Percentiles rank a stretch among this genome's conserved stretches.
phyloP scores from a whole-genome alignment of 2,113 vertebrate genomes.

The Zosterops pallidus region DNA sequence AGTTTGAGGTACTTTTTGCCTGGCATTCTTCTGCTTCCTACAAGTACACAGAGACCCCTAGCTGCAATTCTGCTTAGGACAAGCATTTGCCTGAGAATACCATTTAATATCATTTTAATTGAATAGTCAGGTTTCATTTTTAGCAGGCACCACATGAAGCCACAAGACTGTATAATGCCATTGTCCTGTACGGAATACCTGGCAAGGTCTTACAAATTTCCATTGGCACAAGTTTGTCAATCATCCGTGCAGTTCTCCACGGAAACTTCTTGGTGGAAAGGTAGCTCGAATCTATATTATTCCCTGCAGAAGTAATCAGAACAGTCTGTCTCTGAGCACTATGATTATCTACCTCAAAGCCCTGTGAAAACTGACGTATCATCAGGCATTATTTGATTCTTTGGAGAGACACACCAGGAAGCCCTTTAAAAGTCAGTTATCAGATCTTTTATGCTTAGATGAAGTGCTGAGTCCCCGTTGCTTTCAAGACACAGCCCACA shows the following conservation, averaged over 20 bases:
- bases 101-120: neutral
- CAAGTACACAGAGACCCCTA: conserved; percentile 50
- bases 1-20: neutral
- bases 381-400: neutral
- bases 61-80: conserved; percentile 29
- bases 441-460: neutral
- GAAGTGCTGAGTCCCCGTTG: neutral
- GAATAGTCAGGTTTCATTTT: neutral
- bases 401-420: neutral
- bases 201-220: neutral
- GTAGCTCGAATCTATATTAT: neutral
- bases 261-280: neutral
- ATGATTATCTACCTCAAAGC: neutral
- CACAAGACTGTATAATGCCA: neutral
- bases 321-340: neutral
- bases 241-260: neutral
- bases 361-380: neutral
- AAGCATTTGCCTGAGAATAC: neutral
- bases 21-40: neutral
- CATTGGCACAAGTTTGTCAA: neutral
- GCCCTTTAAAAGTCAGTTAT: neutral
- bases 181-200: neutral
- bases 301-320: neutral
- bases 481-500: neutral
- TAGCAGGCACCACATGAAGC: neutral